Conservation (phyloP, 2,113 vertebrate genomes). For the Saccopteryx leptura region DNA sequence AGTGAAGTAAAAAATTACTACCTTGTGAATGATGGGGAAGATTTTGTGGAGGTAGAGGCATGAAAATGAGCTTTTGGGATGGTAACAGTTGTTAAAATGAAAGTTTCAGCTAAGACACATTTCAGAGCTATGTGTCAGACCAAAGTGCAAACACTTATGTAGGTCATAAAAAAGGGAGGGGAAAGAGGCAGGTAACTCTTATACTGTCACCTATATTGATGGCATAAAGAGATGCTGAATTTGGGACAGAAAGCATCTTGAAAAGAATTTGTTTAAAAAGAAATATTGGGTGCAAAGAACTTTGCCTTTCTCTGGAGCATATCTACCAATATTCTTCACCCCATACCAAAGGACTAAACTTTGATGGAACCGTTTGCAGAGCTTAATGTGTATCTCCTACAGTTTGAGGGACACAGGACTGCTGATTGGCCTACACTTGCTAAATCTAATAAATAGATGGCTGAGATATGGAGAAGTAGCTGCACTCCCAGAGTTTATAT, state of each 20-base stretch:
- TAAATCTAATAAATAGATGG: background rate
- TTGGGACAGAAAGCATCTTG: background rate
- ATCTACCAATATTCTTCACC: background rate
- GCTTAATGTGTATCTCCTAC: background rate
- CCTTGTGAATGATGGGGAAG: background rate
- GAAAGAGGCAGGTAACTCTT: background rate
- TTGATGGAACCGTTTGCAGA: background rate
- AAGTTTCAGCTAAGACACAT: background rate
- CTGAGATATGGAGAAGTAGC: background rate
- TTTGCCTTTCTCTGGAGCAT: background rate
- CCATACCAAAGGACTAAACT: background rate
- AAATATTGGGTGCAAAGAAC: background rate
- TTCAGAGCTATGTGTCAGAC: background rate
- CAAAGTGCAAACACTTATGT: background rate
- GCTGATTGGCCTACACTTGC: background rate
- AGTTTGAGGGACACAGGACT: background rate
- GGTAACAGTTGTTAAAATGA: background rate
- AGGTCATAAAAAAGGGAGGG: background rate
- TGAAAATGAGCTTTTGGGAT: background rate
- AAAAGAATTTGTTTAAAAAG: constrained; percentile 28
- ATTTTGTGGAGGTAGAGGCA: background rate
- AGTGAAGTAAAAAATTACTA: background rate
- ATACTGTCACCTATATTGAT: background rate
- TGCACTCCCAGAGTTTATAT: background rate
- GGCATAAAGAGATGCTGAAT: background rate